A percentile compares a stretch with the other conserved stretches of the same genome.
Conservation (phyloP, 2,113 vertebrate genomes). For the Columba janthina region DNA sequence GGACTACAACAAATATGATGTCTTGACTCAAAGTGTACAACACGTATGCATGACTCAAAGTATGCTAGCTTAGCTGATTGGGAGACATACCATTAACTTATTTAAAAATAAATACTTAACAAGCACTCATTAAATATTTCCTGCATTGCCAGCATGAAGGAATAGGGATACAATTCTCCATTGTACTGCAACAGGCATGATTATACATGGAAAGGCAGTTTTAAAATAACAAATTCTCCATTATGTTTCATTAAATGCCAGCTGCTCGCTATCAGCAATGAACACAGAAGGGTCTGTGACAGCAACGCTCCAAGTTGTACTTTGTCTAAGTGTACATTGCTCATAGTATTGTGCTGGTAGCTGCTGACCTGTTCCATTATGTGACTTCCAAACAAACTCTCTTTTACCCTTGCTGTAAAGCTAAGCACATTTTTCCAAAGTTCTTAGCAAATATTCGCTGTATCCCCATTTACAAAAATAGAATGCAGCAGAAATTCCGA, state of each 20-base stretch:
- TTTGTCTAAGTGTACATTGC: not conserved
- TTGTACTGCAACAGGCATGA: not conserved
- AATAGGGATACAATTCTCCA: conserved; percentile 14
- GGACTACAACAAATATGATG: not conserved
- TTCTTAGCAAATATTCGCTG: not conserved
- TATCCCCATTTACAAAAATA: not conserved
- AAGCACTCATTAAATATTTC: conserved; percentile 11
- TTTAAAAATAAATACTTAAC: conserved; percentile 9
- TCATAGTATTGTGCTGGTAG: not conserved
- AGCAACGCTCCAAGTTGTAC: not conserved
- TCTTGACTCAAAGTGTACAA: not conserved
- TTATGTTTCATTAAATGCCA: conserved; percentile 37
- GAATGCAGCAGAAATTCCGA: conserved; percentile 13
- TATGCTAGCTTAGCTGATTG: not conserved
- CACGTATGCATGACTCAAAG: not conserved
- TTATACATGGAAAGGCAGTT: conserved; percentile 25
- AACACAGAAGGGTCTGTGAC: not conserved
- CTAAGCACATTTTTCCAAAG: not conserved
- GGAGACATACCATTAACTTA: not conserved
- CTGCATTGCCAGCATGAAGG: not conserved
- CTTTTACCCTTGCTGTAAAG: conserved; percentile 20
- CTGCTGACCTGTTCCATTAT: conserved; percentile 1
- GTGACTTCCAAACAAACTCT: conserved; percentile 2
- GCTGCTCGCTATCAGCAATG: not conserved
- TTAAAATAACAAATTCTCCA: conserved; percentile 48